Percentiles rank a stretch among this genome's conserved stretches.
These are phyloP conservation scores for Pagrus major DNA, from an alignment of 2,113 vertebrate species.

Conservation along the genomic window DNA sequence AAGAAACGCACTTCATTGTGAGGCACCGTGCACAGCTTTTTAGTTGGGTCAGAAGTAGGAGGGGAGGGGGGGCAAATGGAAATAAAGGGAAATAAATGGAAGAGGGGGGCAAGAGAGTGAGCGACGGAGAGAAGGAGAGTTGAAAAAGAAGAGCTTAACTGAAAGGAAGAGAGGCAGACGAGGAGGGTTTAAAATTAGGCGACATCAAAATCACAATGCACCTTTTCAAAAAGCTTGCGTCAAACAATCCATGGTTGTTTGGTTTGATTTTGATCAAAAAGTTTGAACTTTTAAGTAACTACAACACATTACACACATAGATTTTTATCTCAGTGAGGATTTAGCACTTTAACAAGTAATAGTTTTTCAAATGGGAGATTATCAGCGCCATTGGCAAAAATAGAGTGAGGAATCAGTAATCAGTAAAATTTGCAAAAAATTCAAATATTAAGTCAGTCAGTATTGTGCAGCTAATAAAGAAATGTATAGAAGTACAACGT, in stretches of 20 bases:
- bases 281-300: neutral
- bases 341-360: neutral
- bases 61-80: slow-evolving; percentile 1
- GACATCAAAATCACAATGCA: slow-evolving; percentile 24
- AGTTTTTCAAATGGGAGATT: neutral
- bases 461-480: neutral
- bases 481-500: neutral
- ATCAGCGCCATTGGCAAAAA: neutral
- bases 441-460: neutral
- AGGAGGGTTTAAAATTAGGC: slow-evolving; percentile 50
- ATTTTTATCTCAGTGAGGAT: neutral
- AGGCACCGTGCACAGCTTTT: slow-evolving; percentile 68
- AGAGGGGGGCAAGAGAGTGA: slow-evolving; percentile 10
- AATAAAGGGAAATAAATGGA: slow-evolving; percentile 32
- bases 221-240: neutral
- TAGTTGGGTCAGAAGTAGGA: slow-evolving; percentile 62
- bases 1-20: slow-evolving; percentile 80
- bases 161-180: slow-evolving; percentile 26
- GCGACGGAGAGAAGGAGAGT: slow-evolving; percentile 14
- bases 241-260: neutral
- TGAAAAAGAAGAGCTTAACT: slow-evolving; percentile 14
- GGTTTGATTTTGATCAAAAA: slow-evolving; percentile 8
- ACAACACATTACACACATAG: neutral
- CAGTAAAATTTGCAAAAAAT: too few relatives aligned
- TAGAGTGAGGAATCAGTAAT: neutral